These are phyloP conservation scores for Lordiphosa collinella DNA, from an alignment of 1,140 invertebrate species.

Conservation along the genomic window DNA sequence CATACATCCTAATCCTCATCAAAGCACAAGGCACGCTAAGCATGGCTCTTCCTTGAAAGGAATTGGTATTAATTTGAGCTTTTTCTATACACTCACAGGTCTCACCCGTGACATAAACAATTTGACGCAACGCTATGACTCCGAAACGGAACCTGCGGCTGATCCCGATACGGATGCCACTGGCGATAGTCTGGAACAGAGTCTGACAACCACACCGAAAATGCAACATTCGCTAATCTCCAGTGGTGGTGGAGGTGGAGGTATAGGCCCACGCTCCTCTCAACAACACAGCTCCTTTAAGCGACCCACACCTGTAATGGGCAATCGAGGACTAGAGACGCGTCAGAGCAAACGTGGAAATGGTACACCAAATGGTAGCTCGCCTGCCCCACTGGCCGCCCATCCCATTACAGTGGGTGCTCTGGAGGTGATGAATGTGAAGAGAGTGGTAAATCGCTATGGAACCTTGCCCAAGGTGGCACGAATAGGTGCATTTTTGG, in stretches of 20 bases:
- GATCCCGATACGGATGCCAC: constrained; percentile 84
- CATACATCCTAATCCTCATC: constrained; percentile 7
- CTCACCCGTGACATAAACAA: constrained; percentile 71
- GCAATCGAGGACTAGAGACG: constrained; percentile 80
- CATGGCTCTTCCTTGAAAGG: constrained; percentile 15
- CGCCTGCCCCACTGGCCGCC: constrained; percentile 18
- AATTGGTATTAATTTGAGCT: constrained; percentile 1
- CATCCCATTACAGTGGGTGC: constrained; percentile 86
- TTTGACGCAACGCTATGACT: constrained; percentile 80
- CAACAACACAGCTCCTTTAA: constrained; percentile 81
- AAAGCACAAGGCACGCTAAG: constrained; percentile 10
- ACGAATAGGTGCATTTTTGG: constrained; percentile 96
- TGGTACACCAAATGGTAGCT: constrained; percentile 70
- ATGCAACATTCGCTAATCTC: constrained; percentile 76
- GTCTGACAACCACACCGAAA: constrained; percentile 44
- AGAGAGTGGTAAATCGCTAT: constrained; percentile 97
- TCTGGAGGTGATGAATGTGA: constrained; percentile 97
- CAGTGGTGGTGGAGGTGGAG: constrained; percentile 48
- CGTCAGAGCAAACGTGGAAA: constrained; percentile 83
- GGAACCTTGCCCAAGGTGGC: constrained; percentile 97
- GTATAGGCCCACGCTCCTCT: constrained; percentile 60
- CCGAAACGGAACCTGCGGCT: constrained; percentile 83
- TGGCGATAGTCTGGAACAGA: constrained; percentile 68
- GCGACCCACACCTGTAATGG: constrained; percentile 81
- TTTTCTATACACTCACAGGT: constrained; percentile 35